These are phyloP conservation scores for Notospermus geniculatus DNA, from an alignment of 1,140 invertebrate genomes.

Conservation along the genomic window DNA sequence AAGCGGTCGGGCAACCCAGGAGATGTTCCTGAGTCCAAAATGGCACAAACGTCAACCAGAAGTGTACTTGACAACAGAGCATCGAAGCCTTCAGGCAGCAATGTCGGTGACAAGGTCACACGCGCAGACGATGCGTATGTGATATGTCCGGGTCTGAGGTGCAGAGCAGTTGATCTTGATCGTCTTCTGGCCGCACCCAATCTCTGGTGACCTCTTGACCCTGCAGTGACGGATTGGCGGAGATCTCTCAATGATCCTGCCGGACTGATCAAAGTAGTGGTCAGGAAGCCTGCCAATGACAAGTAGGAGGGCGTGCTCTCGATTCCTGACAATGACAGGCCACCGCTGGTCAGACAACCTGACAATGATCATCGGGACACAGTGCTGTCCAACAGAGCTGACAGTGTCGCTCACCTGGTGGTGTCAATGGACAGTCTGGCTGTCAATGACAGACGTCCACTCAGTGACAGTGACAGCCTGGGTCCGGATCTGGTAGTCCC, in stretches of 20 bases:
- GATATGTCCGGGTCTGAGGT: neutral
- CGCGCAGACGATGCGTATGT: neutral
- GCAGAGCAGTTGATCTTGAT: neutral
- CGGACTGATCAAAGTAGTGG: neutral
- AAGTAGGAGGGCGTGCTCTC: neutral
- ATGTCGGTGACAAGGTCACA: too few species aligned
- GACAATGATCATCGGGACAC: constrained; percentile 2
- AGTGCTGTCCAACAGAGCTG: constrained; percentile 11
- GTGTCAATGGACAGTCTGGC: constrained; percentile 1
- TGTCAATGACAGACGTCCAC: constrained; percentile 15
- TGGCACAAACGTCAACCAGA: too few species aligned
- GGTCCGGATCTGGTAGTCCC: neutral
- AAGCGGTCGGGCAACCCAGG: too few species aligned
- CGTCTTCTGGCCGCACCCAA: constrained; percentile 18
- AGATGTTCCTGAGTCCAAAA: too few species aligned
- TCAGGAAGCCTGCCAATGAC: constrained; percentile 1
- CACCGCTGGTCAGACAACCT: neutral
- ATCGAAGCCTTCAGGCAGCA: too few species aligned
- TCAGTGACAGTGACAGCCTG: constrained; percentile 18
- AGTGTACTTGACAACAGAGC: too few species aligned
- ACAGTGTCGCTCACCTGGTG: constrained; percentile 8
- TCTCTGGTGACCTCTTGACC: constrained; percentile 11
- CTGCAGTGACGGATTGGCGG: neutral
- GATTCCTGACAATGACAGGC: constrained; percentile 16
- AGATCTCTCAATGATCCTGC: neutral